Evolutionary conservation across 2,797 vertebrate genomes (phyloP), one percentile per base, ranked within the genome.

Genomic region (Melanotaenia maccullochi): DNA sequence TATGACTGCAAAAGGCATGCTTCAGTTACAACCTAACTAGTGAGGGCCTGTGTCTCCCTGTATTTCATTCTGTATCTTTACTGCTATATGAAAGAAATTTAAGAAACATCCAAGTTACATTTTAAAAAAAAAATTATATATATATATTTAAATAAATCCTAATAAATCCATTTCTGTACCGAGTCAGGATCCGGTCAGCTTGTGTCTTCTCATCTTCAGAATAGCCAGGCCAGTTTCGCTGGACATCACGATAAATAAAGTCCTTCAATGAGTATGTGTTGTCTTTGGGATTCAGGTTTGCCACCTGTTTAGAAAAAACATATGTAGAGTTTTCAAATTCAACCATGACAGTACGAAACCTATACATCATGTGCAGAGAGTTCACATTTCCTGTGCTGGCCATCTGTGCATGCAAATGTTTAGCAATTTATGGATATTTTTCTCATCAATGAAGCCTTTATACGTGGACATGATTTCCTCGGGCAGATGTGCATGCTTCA

Each of bases 151-250:
- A 25, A 25, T 25, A 28, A 69, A 63, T 32, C 1, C 16, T 22
- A n/a, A 57, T 5, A 44, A 22, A 22, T 38, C 9, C 0, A 8
- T 51, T 65, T 83, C 84, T 85, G 81, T 95, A 98, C 96, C 96
- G 95, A 79, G 95, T 87, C 59, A 98, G 88, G 77, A 95, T 92
- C 64, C 93, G 81, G 60, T 97, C 95, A 83, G 97, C 77, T 71
- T 96, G 93, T 63, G 92, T 78, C 67, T 94, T 95, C 22, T 99
- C 97, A 52, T 84, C 88, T 66, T 98, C 96, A 57, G 55, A 94
- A 87, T 98, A 99, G 38, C 97, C 96, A 16, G 96, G 97, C 96
- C 97, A 99, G 69, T 97, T 95, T 70, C 93, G 93, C 16, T 96
- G 96, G 76, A 98, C 85, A 2, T 97, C 96, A 64, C 96, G 96